Percentiles rank a stretch among this genome's conserved stretches.
Conservation (phyloP, 2,888 invertebrate species). For the Odontothrips loti region DNA sequence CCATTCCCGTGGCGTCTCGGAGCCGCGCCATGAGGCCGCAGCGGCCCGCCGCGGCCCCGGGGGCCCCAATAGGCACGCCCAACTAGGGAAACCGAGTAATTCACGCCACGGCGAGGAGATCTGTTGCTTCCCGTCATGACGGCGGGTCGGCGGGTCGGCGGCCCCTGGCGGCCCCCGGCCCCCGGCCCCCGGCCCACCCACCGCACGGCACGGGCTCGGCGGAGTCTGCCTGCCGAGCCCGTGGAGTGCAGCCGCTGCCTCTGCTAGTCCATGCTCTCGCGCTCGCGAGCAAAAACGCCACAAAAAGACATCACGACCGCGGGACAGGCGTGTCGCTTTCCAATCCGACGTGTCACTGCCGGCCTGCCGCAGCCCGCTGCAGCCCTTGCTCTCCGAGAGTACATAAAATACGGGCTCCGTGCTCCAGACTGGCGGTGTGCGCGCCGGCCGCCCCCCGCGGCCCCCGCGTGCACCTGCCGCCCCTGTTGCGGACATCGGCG, state of each 20-base stretch:
- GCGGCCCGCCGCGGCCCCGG: no score
- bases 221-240: background rate
- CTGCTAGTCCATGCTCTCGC: background rate
- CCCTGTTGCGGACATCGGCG: no score
- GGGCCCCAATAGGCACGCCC: background rate
- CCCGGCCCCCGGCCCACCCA: background rate
- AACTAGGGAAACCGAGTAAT: conserved; percentile 20
- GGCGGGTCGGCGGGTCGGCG: background rate
- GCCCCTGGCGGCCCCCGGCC: background rate
- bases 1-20: background rate
- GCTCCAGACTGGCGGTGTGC: no score
- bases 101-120: background rate
- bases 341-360: background rate
- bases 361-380: no score
- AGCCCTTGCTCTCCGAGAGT: no score
- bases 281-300: background rate
- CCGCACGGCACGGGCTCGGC: background rate
- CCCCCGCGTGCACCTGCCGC: no score
- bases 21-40: background rate
- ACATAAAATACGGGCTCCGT: no score
- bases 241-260: no score
- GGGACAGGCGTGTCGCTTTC: background rate
- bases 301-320: background rate
- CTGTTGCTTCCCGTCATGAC: background rate
- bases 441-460: no score